Conservation (phyloP, 2,113 vertebrate species). For the Neofelis nebulosa region DNA sequence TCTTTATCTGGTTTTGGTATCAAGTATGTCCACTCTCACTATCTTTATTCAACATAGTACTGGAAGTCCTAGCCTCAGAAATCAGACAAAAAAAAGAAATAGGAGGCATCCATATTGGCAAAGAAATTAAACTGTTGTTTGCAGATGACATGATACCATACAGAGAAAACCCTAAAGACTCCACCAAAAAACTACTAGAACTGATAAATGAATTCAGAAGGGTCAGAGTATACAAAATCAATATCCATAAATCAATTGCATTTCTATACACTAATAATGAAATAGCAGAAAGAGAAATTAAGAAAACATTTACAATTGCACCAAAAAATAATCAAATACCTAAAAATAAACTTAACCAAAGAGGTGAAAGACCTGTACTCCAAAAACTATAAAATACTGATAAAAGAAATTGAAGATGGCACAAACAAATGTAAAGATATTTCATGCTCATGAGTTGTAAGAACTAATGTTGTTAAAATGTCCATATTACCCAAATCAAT, state of each 20-base stretch:
- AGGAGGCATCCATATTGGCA: background rate
- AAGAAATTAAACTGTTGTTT: background rate
- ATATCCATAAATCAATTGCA: background rate
- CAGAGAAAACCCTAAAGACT: background rate
- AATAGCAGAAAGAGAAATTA: background rate
- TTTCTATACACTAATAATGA: background rate
- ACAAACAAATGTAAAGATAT: background rate
- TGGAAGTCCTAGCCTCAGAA: background rate
- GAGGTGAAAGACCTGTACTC: background rate
- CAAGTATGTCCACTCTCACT: background rate
- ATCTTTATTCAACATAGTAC: background rate
- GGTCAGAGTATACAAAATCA: background rate
- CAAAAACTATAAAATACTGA: background rate
- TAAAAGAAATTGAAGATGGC: background rate
- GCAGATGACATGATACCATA: background rate
- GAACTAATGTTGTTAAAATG: background rate
- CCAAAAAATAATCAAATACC: background rate
- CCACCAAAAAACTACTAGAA: background rate
- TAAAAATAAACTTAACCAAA: background rate
- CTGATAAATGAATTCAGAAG: background rate
- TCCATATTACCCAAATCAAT: background rate
- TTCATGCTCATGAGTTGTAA: background rate
- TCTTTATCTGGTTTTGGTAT: background rate
- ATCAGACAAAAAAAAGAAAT: background rate
- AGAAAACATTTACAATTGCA: background rate